Evolutionary conservation across 2,113 vertebrate genomes (phyloP).

Genomic region (Ranitomeya imitator): DNA sequence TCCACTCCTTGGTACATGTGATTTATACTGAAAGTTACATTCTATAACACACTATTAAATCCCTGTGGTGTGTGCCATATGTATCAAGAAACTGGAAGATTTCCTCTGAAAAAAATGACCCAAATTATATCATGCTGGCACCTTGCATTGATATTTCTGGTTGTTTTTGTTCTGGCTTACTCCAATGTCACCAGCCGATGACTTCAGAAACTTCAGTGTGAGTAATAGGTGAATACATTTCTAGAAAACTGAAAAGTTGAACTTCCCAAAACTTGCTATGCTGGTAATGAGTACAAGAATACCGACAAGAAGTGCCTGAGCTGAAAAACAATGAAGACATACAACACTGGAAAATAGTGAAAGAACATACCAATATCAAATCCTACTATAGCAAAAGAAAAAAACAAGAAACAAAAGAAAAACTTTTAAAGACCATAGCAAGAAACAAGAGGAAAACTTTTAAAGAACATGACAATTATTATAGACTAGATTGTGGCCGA

Average conservation of each 20-base stretch:
- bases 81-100: constrained; percentile 26
- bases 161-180: constrained; percentile 18
- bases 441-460: too few relatives aligned
- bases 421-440: neutral
- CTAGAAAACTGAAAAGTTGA: constrained; percentile 22
- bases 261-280: constrained; percentile 22
- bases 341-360: neutral
- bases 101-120: constrained; percentile 41
- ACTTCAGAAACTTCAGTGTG: constrained; percentile 43
- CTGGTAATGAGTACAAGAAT: neutral
- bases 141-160: constrained; percentile 14
- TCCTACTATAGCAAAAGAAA: neutral
- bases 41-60: constrained; percentile 50
- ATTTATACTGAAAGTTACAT: constrained; percentile 48
- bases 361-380: neutral
- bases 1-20: constrained; percentile 26
- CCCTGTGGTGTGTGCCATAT: constrained; percentile 33
- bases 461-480: too few relatives aligned
- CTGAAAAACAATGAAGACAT: neutral
- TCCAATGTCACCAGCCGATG: constrained; percentile 39
- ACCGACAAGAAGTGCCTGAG: neutral
- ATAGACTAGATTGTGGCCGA: too few relatives aligned
- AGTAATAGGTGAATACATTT: constrained; percentile 25
- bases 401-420: neutral
- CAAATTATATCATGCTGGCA: constrained; percentile 47